phyloP scores from a whole-genome alignment of 2,797 vertebrate species.

The Pseudopleuronectes americanus region DNA sequence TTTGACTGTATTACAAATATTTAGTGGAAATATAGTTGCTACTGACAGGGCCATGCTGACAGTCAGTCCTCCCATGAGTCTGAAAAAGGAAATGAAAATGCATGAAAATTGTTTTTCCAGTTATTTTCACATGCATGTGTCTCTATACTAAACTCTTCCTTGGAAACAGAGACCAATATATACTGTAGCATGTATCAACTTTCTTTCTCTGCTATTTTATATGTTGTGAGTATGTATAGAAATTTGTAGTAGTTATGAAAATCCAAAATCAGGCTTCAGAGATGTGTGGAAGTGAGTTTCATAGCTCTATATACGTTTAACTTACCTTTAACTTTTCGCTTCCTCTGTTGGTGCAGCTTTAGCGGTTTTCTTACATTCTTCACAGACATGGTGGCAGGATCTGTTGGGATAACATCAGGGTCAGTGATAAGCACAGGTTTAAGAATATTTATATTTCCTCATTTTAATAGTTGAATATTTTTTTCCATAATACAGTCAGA shows the following conservation, averaged over 20 bases:
- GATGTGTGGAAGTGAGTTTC: neutral
- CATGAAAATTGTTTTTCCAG: neutral
- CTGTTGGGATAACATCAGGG: constrained; percentile 46
- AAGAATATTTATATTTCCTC: too few relatives aligned
- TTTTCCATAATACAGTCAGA: neutral
- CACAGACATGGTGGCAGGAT: constrained; percentile 75
- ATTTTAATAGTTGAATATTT: too few relatives aligned
- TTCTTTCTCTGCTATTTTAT: neutral
- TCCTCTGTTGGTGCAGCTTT: constrained; percentile 39
- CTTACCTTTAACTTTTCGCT: constrained; percentile 59
- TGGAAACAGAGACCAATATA: neutral
- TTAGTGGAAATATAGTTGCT: too few relatives aligned
- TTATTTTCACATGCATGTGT: constrained; percentile 5
- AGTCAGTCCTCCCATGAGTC: neutral
- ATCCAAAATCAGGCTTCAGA: neutral
- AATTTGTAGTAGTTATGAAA: neutral
- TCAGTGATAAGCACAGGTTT: constrained; percentile 15
- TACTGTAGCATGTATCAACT: neutral
- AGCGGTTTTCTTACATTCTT: constrained; percentile 74
- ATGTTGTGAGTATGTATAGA: neutral
- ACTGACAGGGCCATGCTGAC: neutral
- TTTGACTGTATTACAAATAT: neutral
- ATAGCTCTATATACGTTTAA: neutral
- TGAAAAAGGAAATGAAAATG: constrained; percentile 33
- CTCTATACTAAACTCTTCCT: neutral